Evolutionary conservation across 1,140 invertebrate species (phyloP).

Genomic region (Vanessa atalanta): DNA sequence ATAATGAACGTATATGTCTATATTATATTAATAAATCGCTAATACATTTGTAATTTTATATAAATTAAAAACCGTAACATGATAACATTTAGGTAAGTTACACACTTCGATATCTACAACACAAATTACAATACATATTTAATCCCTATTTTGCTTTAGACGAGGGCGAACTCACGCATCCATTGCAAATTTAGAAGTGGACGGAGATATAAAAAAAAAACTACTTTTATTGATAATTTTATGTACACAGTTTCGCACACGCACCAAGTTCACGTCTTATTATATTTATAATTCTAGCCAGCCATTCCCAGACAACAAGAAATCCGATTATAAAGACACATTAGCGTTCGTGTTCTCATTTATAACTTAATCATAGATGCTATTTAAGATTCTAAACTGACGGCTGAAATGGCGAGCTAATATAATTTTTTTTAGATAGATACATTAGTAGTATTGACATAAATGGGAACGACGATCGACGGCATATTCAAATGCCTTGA

Average conservation of each 20-base stretch:
- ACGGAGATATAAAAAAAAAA: slow-evolving; percentile 5
- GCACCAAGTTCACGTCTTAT: slow-evolving; percentile 34
- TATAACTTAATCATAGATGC: slow-evolving; percentile 36
- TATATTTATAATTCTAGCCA: slow-evolving; percentile 38
- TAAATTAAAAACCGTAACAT: slow-evolving; percentile 21
- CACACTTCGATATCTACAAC: slow-evolving; percentile 3
- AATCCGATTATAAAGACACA: not conserved
- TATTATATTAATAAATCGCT: slow-evolving; percentile 7
- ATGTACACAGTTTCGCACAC: slow-evolving; percentile 61
- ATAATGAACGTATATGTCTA: not conserved
- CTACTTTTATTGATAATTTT: slow-evolving; percentile 56
- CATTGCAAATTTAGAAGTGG: not conserved
- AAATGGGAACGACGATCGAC: not conserved
- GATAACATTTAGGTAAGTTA: slow-evolving; percentile 7
- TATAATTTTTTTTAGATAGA: slow-evolving; percentile 32
- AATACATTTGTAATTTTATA: slow-evolving; percentile 27
- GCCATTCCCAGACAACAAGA: slow-evolving; percentile 45
- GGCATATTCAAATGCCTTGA: slow-evolving; percentile 51
- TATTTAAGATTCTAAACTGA: slow-evolving; percentile 18
- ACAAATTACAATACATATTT: not conserved
- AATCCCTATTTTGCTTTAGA: too few species aligned
- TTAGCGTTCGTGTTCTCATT: slow-evolving; percentile 26
- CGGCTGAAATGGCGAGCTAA: slow-evolving; percentile 53
- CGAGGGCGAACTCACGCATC: too few species aligned
- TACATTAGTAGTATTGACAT: slow-evolving; percentile 13